Base-by-base conservation (phyloP, 2,797 vertebrate genomes). In the Oophaga sylvatica region DNA sequence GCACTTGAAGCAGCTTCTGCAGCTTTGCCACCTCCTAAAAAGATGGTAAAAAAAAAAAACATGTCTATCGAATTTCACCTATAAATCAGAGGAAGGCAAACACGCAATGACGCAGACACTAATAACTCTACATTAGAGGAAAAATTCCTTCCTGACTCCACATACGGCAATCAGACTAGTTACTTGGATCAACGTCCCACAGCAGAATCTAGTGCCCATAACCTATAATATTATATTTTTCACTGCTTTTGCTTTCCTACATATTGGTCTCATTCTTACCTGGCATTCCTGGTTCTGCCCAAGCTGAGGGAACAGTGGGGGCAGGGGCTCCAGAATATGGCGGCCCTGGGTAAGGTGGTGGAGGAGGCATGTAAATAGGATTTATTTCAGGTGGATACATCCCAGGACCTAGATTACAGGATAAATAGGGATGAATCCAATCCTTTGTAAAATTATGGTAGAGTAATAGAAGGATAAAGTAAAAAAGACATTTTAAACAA, bases 1-100 rank as follows among this genome's bases (percentile, higher is more conserved):
- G 97, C 97, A 19, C 93, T 97, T 89, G 96, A 96, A 86, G 97
- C 94, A 0, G 96, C 96, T 93, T 97, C 96, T 31, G 95, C 95
- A 63, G 96, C 96, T 92, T 97, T 97, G 80, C 93, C 90, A 90
- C 95, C 94, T 90, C 94, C 96, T 94, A 59, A 76, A 67, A 41
- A 60, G 12, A 78, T 48, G 68, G 7, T 53, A 11, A 9, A 53
- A 53, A 53, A 53, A 53, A 53, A 53, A 11, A 1, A 53, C 48
- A 0, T 4, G 48, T 53, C 48, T 11, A 53, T 53, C 1, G 11
- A 41, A 41, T 5, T 41, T 41, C 35, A 41, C 35, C 35, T 5
- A 53, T 53, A 11, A 53, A 53, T 2, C 11, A 11, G 0, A 53
- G 48, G 48, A 9, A 9, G 11, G 48, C 48, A 53, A 53, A 53